Evolutionary conservation across 2,888 invertebrate species (phyloP), one percentile per base, ranked within the genome.

Genomic region (Hemaris fuciformis): DNA sequence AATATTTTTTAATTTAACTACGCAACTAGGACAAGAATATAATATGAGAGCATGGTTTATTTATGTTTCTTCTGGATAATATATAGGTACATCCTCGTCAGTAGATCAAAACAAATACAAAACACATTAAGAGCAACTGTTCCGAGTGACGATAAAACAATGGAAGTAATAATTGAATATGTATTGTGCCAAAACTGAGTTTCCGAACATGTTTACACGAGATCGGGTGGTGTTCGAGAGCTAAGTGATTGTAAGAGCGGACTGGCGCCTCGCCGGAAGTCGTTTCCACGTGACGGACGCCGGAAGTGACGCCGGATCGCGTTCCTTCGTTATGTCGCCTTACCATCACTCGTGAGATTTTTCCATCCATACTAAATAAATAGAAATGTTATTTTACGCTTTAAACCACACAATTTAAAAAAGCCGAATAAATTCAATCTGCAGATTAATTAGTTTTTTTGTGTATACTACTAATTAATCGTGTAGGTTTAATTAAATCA

Each of bases 211-310:
- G 77, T 83, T 81, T 80, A 75, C 78, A 70, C 66, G 72, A 74
- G 80, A 80, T 83, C 81, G 78, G 73, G 79, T 73, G 74, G 72
- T 84, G 80, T 84, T 79, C 75, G 78, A 80, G 76, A 79, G 83
- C 83, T 90, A 90, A 91, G 91, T 91, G 91, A 91, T 89, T 90
- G 91, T 91, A 88, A 90, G 88, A 77, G 80, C 78, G 80, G 76
- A 75, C 85, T 87, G 89, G 90, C 91, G 91, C 91, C 90, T 76
- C 72, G 71, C 84, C 89, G 91, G 91, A 92, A 90, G 90, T 88
- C 85, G 85, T 89, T 89, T 80, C 88, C 86, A 83, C 89, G 87
- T 88, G 90, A 89, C 89, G 89, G 87, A 85, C 88, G 87, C 86
- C 91, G 91, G 91, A 91, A 85, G 84, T 84, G 85, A 87, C 84